Evolutionary conservation across 2,888 invertebrate genomes (phyloP).

Genomic region (Dasypolia templi): DNA sequence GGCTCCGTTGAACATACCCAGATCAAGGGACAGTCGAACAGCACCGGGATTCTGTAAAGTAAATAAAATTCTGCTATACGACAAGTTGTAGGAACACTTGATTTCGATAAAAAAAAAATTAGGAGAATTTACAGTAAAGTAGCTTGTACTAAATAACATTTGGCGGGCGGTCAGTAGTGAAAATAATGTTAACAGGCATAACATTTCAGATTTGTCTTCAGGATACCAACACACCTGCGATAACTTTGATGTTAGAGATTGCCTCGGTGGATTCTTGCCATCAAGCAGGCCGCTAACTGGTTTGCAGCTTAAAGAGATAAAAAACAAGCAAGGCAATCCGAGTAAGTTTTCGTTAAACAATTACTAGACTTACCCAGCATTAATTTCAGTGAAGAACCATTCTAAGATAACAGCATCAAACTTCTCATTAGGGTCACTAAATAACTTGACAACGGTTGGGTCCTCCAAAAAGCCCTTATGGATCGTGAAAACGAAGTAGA

Average conservation of each 20-base stretch:
- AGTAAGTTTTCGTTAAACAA: neutral
- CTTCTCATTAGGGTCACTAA: conserved; percentile 75
- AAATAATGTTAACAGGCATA: neutral
- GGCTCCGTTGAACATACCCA: conserved; percentile 81
- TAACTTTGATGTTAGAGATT: neutral
- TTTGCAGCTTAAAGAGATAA: neutral
- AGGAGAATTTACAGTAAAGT: neutral
- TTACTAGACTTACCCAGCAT: conserved; percentile 66
- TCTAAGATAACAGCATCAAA: conserved; percentile 79
- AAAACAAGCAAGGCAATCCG: neutral
- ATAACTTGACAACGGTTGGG: conserved; percentile 66
- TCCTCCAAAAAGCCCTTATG: conserved; percentile 71
- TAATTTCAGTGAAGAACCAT: conserved; percentile 77
- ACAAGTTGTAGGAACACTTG: neutral
- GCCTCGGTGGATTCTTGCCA: neutral
- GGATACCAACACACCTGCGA: neutral
- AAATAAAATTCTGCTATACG: neutral
- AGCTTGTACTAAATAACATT: neutral
- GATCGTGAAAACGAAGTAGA: conserved; percentile 67
- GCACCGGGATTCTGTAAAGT: conserved; percentile 75
- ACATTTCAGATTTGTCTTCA: neutral
- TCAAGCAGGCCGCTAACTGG: neutral
- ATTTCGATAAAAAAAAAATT: neutral
- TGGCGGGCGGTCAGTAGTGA: neutral
- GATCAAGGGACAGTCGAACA: conserved; percentile 80